Evolutionary conservation across 2,113 vertebrate genomes (phyloP).

Genomic region (Agapornis roseicollis): DNA sequence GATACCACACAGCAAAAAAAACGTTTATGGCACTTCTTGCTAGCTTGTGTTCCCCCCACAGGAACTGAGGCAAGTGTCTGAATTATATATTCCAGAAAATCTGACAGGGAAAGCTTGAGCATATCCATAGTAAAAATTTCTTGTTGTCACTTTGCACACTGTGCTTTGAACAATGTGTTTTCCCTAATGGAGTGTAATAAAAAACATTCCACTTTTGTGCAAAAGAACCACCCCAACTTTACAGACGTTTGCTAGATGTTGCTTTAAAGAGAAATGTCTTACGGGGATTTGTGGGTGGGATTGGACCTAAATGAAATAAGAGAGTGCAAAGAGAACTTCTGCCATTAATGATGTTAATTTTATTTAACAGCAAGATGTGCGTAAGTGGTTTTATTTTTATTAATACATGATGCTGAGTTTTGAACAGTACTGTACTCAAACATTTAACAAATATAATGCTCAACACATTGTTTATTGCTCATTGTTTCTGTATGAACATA

Average conservation of each 20-base stretch:
- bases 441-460: neutral
- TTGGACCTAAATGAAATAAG: neutral
- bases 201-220: neutral
- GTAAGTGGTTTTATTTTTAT: slow-evolving; percentile 1
- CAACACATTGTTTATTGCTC: slow-evolving; percentile 31
- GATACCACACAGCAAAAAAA: neutral
- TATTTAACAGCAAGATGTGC: slow-evolving; percentile 1
- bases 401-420: slow-evolving; percentile 1
- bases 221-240: neutral
- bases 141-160: neutral
- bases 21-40: neutral
- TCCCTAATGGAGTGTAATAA: neutral
- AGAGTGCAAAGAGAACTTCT: neutral
- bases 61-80: neutral
- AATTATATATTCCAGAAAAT: neutral
- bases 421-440: neutral
- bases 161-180: neutral
- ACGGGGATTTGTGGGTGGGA: neutral
- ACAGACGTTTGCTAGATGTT: neutral
- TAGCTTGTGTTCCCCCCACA: neutral
- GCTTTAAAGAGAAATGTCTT: neutral
- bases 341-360: slow-evolving; percentile 15
- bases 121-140: neutral
- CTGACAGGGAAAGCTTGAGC: neutral
- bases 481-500: neutral